Conservation (phyloP, 2,797 vertebrate genomes). For the Acipenser oxyrinchus region DNA sequence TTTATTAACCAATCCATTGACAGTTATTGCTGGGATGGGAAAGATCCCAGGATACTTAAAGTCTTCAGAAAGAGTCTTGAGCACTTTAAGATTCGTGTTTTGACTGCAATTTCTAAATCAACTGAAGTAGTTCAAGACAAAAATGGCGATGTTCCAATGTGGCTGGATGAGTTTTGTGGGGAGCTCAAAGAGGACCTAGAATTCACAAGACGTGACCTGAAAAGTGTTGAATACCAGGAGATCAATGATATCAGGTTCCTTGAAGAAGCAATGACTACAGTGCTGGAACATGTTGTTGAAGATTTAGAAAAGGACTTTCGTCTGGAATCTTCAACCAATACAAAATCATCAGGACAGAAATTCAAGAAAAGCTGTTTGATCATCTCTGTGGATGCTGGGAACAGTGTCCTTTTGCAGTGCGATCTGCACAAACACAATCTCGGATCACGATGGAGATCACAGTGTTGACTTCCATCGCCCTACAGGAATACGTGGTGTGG, state of each 20-base stretch:
- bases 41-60: neutral
- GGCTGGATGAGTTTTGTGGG: constrained; percentile 3
- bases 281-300: constrained; percentile 2
- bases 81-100: neutral
- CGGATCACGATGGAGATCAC: constrained; percentile 20
- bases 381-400: constrained; percentile 43
- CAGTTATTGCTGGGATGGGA: constrained; percentile 10
- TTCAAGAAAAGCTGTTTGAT: constrained; percentile 27
- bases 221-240: constrained; percentile 22
- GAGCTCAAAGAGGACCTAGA: neutral
- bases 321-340: neutral
- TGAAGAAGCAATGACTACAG: constrained; percentile 14
- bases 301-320: constrained; percentile 6
- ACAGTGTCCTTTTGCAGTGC: constrained; percentile 42
- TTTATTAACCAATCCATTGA: constrained; percentile 13
- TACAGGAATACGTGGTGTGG: rapidly evolving
- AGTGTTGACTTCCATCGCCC: constrained; percentile 32
- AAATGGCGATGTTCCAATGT: neutral
- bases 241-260: constrained; percentile 16
- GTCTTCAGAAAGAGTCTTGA: neutral
- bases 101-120: neutral
- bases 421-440: constrained; percentile 40
- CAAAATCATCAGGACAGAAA: constrained; percentile 2
- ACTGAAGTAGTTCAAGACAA: neutral
- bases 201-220: constrained; percentile 11